Conservation (phyloP, 1,140 invertebrate species). For the Pygmarrhopalites habei region DNA sequence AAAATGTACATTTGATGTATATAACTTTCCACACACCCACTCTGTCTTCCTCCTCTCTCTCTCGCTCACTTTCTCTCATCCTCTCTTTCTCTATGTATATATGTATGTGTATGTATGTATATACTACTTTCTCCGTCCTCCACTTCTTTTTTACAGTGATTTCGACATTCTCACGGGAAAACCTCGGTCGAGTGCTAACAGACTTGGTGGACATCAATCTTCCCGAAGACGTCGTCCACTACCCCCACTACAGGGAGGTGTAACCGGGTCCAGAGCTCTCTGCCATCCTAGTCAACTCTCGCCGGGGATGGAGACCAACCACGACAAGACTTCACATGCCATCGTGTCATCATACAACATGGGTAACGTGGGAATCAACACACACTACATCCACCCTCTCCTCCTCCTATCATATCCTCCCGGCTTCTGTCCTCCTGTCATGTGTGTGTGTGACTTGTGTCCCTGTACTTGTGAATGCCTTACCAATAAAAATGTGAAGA, state of each 20-base stretch:
- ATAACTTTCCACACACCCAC: no score
- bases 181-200: constrained; percentile 1
- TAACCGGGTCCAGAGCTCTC: neutral
- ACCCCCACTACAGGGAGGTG: neutral
- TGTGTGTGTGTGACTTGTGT: no score
- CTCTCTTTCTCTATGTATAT: no score
- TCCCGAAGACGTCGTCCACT: neutral
- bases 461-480: no score
- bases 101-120: neutral
- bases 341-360: neutral
- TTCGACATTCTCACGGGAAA: constrained; percentile 41
- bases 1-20: neutral
- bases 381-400: no score
- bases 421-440: no score
- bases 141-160: constrained; percentile 35
- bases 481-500: neutral
- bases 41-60: neutral
- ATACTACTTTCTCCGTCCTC: neutral
- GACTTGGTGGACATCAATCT: neutral
- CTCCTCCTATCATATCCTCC: no score
- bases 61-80: no score
- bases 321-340: neutral
- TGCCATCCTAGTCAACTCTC: neutral
- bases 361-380: no score
- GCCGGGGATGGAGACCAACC: neutral